Evolutionary conservation across 2,113 vertebrate genomes (phyloP).

Genomic region (Cariama cristata): DNA sequence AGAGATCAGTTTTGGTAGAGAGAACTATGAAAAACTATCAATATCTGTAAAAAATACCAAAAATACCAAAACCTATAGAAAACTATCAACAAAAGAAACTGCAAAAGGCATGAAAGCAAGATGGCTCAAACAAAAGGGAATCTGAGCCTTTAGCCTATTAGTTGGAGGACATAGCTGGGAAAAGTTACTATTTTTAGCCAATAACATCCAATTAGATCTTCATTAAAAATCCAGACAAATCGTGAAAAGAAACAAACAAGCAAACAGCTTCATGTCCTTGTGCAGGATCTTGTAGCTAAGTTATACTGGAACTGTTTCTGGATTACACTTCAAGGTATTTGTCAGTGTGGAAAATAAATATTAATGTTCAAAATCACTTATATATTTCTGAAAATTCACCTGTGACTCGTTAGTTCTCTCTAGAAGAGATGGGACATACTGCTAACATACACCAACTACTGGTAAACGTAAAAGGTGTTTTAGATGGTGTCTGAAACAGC

Average conservation of each 20-base stretch:
- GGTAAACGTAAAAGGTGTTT: background rate
- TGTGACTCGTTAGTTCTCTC: background rate
- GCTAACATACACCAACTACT: background rate
- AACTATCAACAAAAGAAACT: fast-evolving
- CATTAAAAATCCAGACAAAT: background rate
- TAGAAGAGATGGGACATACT: background rate
- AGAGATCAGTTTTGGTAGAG: background rate
- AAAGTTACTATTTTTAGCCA: background rate
- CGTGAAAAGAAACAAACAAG: background rate
- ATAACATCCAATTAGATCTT: background rate
- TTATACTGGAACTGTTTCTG: background rate
- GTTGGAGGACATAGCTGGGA: background rate
- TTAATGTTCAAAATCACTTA: background rate
- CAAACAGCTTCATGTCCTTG: background rate
- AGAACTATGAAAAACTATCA: background rate
- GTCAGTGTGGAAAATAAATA: background rate
- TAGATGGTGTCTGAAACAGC: background rate
- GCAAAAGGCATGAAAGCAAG: background rate
- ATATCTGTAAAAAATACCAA: background rate
- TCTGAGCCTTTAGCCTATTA: background rate
- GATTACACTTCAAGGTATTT: background rate
- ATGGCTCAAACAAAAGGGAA: background rate
- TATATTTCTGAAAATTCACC: background rate
- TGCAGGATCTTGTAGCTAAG: background rate
- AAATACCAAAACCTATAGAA: background rate